Evolutionary conservation across 2,888 invertebrate genomes (phyloP), one percentile per base, ranked within the genome.

Genomic region (Nemurella pictetii): DNA sequence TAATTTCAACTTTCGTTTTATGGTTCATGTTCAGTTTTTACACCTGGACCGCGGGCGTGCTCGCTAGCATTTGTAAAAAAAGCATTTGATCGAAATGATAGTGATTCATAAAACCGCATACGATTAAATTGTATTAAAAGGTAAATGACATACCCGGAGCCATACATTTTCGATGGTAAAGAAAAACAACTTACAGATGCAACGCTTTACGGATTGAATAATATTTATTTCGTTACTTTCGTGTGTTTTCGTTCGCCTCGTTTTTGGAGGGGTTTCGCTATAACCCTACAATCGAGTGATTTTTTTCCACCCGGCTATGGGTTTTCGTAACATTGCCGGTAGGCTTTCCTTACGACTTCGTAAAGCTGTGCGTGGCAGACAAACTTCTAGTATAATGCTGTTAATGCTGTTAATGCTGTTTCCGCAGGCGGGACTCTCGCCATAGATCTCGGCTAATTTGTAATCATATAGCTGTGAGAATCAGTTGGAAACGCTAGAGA

Each of bases 381-480:
- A n/a, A n/a, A n/a, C 20, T 3, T 55, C 3, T 55, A 3, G 55
- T 55, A 55, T n/a, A n/a, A n/a, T n/a, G n/a, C n/a, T n/a, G n/a
- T n/a, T n/a, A n/a, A n/a, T n/a, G n/a, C n/a, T n/a, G 55, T 4
- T 35, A 35, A 35, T 55, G 55, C 20, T 55, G 55, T 55, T 55
- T 55, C 55, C 55, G 55, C 55, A 20, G 55, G 55, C 55, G 55
- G 15, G 15, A 55, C 15, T 55, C 55, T 55, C 20, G n/a, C 20
- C 55, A 7, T 20, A 55, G 55, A 55, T 78, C 27, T 72, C 30
- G 26, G 26, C 82, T 26, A 78, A 55, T 72, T 55, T 72, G 26
- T 80, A 82, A 82, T 82, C 82, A 82, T 82, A 81, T 29, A 81
- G 30, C 80, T 81, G 80, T 82, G 82, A 72, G 82, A 55, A 82